A percentile compares a stretch with the other conserved stretches of the same genome.
These are phyloP conservation scores for Naja naja DNA, from an alignment of 2,113 vertebrate genomes.

Conservation along the genomic window DNA sequence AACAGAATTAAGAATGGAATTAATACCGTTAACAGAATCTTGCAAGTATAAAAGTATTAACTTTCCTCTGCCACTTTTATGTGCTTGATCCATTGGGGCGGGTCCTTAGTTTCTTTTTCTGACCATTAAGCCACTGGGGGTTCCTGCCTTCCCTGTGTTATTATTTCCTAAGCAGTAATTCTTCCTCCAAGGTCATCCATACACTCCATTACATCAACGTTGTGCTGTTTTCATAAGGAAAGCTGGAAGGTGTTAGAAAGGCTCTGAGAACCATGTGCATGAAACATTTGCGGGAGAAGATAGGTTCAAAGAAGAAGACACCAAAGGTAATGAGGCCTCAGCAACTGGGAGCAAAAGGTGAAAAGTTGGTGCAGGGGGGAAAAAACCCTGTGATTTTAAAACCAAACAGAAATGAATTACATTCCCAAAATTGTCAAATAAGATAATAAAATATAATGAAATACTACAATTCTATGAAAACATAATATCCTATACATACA, in stretches of 20 bases:
- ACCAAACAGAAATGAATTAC: slow-evolving; percentile 24
- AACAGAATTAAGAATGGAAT: neutral
- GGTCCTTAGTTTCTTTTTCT: neutral
- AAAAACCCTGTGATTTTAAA: neutral
- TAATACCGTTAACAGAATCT: neutral
- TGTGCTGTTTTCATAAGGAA: neutral
- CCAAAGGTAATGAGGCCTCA: neutral
- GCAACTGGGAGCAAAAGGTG: neutral
- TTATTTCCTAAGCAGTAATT: neutral
- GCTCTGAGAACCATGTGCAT: neutral
- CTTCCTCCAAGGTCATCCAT: neutral
- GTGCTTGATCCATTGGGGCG: neutral
- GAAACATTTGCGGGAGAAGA: neutral
- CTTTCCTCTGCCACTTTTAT: neutral
- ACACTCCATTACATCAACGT: neutral
- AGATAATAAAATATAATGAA: neutral
- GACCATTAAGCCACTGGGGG: neutral
- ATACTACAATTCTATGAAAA: slow-evolving; percentile 22
- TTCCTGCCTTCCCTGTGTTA: neutral
- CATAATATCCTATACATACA: neutral
- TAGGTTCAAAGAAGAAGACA: neutral
- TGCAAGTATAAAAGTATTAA: neutral
- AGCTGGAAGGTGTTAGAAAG: neutral
- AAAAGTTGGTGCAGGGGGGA: neutral
- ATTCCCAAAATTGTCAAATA: neutral